Base-by-base conservation (phyloP, 1,140 invertebrate genomes). In the Drosophila watanabei region DNA sequence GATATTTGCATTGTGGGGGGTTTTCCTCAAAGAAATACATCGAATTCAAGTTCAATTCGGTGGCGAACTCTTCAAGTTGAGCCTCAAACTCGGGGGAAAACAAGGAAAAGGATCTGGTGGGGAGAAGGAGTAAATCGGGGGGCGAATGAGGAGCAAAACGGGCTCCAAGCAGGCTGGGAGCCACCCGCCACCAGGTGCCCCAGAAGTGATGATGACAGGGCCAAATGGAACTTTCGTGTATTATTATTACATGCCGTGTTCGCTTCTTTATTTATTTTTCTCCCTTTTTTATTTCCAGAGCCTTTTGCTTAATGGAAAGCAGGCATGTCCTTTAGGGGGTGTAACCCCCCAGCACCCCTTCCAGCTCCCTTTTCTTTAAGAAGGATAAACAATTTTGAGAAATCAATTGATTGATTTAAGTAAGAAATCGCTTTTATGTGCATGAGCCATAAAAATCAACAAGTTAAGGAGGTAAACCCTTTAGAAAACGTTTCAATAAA, bases 161-260 rank as follows among this genome's bases (percentile, higher is more conserved):
- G 57, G n/a, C 11, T 41, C n/a, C 32, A 11, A 24, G 14, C 33
- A 16, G 6, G 35, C 24, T 14, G 7, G 7, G 10, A 11, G 28
- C 30, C 63, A 45, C 63, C 30, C 63, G 33, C 63, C 20, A 24
- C 30, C 63, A 62, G 68, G 62, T 68, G 59, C 39, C 51, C 18
- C 62, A 60, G 69, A 75, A 83, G 75, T 83, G 75, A 82, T 83
- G 80, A 83, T 79, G 80, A 83, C 80, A 83, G 75, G 70, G 75
- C 37, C 75, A 83, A 83, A 83, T 83, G 81, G 80, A 83, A 83
- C 46, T 83, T 83, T 79, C 80, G 64, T 83, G 80, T 83, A 79
- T 79, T 83, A 75, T 79, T 79, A 79, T 75, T 70, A 66, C 70
- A 75, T 66, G 69, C 46, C 39, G 48, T 75, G 49, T 68, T 70